Percentiles rank a stretch among this genome's conserved stretches.
Conservation (phyloP, 2,888 invertebrate genomes). For the Eueremaeus valkanovi region DNA sequence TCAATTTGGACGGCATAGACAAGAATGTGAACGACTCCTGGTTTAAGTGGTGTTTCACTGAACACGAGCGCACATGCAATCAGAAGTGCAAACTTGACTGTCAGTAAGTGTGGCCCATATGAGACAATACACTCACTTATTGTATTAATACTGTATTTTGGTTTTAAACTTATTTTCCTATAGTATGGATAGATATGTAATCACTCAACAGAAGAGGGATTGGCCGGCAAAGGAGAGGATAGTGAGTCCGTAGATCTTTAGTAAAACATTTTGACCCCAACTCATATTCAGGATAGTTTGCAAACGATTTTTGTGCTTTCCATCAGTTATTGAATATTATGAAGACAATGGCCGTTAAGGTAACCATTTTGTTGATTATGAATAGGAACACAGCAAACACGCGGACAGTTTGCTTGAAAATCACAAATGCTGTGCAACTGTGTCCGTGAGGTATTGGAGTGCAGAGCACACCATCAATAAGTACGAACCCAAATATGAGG, state of each 20-base stretch:
- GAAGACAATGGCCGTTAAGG: too few relatives aligned
- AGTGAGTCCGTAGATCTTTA: constrained; percentile 2
- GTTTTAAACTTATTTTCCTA: too few relatives aligned
- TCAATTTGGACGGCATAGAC: neutral
- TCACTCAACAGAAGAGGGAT: constrained; percentile 10
- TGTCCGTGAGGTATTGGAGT: constrained; percentile 40
- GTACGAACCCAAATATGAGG: constrained; percentile 39
- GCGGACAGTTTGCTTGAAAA: neutral
- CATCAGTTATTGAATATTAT: too few relatives aligned
- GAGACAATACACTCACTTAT: neutral
- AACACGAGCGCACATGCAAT: constrained; percentile 6
- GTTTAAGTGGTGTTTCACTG: constrained; percentile 38
- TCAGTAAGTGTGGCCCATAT: constrained; percentile 19
- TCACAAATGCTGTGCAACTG: constrained; percentile 29
- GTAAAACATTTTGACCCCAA: neutral
- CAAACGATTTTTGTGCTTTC: too few relatives aligned
- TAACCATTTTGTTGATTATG: too few relatives aligned
- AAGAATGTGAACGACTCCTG: constrained; percentile 4
- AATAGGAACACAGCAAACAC: constrained; percentile 37
- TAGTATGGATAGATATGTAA: constrained; percentile 21
- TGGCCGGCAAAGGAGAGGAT: constrained; percentile 42
- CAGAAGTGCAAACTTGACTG: constrained; percentile 35
- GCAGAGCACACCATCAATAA: constrained; percentile 33
- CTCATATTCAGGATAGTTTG: neutral
- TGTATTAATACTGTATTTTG: too few relatives aligned